Evolutionary conservation across 2,113 vertebrate genomes (phyloP).

Genomic region (Pelecanus crispus): DNA sequence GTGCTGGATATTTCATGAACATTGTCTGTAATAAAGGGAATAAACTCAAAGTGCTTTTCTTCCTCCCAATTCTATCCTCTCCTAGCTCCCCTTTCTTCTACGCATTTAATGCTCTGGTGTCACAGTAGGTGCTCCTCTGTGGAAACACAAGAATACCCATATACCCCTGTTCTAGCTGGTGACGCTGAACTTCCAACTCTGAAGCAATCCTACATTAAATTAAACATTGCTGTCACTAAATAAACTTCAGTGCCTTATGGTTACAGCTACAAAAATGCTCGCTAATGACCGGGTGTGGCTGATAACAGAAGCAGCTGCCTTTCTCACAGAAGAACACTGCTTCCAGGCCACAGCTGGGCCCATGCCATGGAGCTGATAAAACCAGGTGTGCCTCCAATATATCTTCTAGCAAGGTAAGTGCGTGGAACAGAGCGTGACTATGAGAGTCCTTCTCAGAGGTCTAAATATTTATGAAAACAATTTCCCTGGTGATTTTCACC

Average conservation of each 20-base stretch:
- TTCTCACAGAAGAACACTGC: neutral
- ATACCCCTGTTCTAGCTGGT: neutral
- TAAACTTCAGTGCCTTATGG: neutral
- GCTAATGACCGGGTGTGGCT: neutral
- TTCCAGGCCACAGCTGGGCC: neutral
- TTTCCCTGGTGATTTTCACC: neutral
- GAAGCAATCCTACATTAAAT: neutral
- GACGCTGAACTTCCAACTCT: neutral
- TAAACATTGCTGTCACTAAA: neutral
- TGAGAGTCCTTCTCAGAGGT: neutral
- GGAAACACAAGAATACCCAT: neutral
- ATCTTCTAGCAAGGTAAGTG: neutral
- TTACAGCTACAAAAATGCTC: neutral
- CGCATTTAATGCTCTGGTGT: neutral
- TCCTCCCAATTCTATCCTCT: neutral
- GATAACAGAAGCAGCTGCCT: neutral
- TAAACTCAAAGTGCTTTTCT: neutral
- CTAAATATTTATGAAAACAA: neutral
- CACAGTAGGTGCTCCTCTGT: neutral
- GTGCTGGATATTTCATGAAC: neutral
- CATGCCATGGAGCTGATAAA: neutral
- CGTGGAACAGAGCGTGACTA: rapidly evolving
- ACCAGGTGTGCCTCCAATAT: neutral
- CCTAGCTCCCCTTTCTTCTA: neutral
- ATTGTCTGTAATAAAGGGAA: neutral